Evolutionary conservation across 2,888 invertebrate species (phyloP).

Genomic region (Physocephala rufipes): DNA sequence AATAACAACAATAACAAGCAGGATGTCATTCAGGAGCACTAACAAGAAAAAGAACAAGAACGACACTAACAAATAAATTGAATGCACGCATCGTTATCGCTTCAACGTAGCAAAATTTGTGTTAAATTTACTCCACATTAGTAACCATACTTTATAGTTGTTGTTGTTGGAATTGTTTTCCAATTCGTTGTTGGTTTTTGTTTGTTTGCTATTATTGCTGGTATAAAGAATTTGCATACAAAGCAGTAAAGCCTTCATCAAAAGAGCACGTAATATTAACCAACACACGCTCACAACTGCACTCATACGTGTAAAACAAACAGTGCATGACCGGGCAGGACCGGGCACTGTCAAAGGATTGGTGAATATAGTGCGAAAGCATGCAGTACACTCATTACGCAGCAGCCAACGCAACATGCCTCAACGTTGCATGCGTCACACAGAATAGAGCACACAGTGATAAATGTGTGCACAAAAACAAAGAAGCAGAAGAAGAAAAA

Average conservation of each 20-base stretch:
- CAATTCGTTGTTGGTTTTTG: slow-evolving; percentile 4
- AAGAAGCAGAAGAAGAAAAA: no score
- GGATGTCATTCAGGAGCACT: not conserved
- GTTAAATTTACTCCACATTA: slow-evolving; percentile 9
- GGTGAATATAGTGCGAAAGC: no score
- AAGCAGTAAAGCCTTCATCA: slow-evolving; percentile 22
- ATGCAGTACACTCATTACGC: no score
- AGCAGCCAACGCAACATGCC: no score
- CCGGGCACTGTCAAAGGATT: no score
- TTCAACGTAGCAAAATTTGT: not conserved
- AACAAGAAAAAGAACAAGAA: slow-evolving; percentile 24
- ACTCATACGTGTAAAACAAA: not conserved
- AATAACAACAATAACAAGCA: slow-evolving; percentile 13
- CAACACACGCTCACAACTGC: not conserved
- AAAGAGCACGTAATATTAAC: slow-evolving; percentile 14
- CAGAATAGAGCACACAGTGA: no score
- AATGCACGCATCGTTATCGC: slow-evolving; percentile 22
- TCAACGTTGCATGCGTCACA: no score
- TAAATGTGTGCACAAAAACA: no score
- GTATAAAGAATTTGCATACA: slow-evolving; percentile 25
- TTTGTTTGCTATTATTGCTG: slow-evolving; percentile 9
- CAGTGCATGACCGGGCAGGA: no score
- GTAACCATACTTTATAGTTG: slow-evolving; percentile 14
- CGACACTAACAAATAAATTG: no score
- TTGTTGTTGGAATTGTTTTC: slow-evolving; percentile 5